Conservation (phyloP, 2,888 invertebrate species). For the Cryptus viduatorius region DNA sequence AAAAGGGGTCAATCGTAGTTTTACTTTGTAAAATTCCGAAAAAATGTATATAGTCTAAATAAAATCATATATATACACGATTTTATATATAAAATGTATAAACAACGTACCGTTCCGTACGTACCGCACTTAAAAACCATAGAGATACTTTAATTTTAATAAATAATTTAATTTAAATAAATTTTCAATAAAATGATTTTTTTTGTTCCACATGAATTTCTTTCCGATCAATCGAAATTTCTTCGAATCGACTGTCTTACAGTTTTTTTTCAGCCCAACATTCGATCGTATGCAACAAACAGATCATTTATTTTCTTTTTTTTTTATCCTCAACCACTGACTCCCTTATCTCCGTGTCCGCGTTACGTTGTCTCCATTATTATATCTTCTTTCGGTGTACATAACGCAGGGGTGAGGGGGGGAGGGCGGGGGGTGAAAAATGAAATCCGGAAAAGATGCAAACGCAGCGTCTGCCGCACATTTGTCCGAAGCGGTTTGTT, state of each 20-base stretch:
- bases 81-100: no score
- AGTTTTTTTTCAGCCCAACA: no score
- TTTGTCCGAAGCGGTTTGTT: constrained; percentile 33
- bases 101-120: no score
- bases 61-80: neutral
- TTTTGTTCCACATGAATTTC: no score
- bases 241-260: no score
- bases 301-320: neutral
- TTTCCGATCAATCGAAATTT: no score
- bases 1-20: neutral
- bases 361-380: neutral
- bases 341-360: neutral
- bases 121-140: no score
- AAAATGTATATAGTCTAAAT: neutral
- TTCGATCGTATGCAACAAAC: no score
- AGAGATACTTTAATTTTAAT: no score
- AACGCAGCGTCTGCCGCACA: constrained; percentile 53
- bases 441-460: constrained; percentile 56
- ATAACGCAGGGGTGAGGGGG: neutral
- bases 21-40: neutral
- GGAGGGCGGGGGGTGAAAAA: constrained; percentile 12
- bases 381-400: neutral
- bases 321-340: neutral
- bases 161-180: no score
- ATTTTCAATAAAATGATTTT: no score